Percentiles rank a stretch among this genome's conserved stretches.
phyloP scores from a whole-genome alignment of 2,888 invertebrate genomes.

The Corythucha ciliata region DNA sequence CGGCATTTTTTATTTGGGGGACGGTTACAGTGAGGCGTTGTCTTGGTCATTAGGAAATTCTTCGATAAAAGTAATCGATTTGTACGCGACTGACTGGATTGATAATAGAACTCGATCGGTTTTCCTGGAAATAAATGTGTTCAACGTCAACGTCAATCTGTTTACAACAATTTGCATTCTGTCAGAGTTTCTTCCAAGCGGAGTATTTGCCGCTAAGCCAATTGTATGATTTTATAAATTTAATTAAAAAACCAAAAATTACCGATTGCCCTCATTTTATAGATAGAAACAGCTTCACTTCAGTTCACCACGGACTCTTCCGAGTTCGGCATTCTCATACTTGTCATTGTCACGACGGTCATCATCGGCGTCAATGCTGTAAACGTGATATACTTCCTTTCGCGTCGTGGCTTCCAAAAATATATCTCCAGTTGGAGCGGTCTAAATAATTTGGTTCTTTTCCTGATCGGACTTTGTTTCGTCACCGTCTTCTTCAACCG shows the following conservation, averaged over 20 bases:
- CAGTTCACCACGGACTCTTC: not conserved
- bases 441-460: not conserved
- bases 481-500: not conserved
- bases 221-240: not conserved
- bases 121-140: slow-evolving; percentile 1
- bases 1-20: not conserved
- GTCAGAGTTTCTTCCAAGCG: not conserved
- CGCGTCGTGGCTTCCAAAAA: slow-evolving; percentile 1
- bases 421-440: not conserved
- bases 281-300: not conserved
- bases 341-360: not conserved
- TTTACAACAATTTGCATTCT: not conserved
- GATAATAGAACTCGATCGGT: slow-evolving; percentile 5
- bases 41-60: slow-evolving; percentile 1
- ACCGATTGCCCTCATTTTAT: no score
- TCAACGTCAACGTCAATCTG: slow-evolving; percentile 4
- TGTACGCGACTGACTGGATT: not conserved
- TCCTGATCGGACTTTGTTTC: not conserved
- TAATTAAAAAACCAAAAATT: not conserved
- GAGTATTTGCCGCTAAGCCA: not conserved
- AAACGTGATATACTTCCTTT: no score
- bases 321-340: not conserved
- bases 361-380: not conserved
- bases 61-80: not conserved
- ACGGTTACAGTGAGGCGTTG: not conserved